A percentile compares a stretch with the other conserved stretches of the same genome.
Conservation (phyloP, 2,113 vertebrate genomes). For the Damaliscus lunatus region DNA sequence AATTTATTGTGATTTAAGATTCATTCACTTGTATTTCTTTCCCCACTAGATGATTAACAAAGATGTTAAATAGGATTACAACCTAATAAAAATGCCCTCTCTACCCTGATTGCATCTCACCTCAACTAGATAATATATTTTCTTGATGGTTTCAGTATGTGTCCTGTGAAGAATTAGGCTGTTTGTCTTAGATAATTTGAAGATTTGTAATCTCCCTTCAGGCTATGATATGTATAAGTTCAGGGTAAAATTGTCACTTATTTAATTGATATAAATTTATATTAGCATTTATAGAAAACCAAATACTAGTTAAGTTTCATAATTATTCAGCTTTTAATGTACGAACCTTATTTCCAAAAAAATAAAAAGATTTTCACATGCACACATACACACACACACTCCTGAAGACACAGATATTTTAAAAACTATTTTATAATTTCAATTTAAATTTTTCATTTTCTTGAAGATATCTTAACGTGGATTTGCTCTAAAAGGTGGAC, state of each 20-base stretch:
- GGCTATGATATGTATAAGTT: background rate
- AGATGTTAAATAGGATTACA: conserved; percentile 39
- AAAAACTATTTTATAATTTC: background rate
- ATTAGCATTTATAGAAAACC: background rate
- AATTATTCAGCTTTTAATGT: background rate
- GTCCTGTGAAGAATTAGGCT: background rate
- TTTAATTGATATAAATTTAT: background rate
- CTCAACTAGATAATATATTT: background rate
- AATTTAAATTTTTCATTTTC: background rate
- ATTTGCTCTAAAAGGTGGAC: background rate
- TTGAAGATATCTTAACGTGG: background rate
- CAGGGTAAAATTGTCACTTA: background rate
- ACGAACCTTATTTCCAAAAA: background rate
- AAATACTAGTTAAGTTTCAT: background rate
- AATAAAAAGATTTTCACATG: background rate
- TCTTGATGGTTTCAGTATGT: background rate
- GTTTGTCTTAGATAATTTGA: background rate
- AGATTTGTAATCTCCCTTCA: background rate
- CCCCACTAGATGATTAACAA: conserved; percentile 18
- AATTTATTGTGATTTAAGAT: conserved; percentile 56
- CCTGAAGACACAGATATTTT: background rate
- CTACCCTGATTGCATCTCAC: background rate
- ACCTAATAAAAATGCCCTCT: background rate
- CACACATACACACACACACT: background rate
- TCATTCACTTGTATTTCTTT: conserved; percentile 29